A percentile compares a stretch with the other conserved stretches of the same genome.
Evolutionary conservation across 2,797 vertebrate genomes (phyloP).

Genomic region (Alca torda): DNA sequence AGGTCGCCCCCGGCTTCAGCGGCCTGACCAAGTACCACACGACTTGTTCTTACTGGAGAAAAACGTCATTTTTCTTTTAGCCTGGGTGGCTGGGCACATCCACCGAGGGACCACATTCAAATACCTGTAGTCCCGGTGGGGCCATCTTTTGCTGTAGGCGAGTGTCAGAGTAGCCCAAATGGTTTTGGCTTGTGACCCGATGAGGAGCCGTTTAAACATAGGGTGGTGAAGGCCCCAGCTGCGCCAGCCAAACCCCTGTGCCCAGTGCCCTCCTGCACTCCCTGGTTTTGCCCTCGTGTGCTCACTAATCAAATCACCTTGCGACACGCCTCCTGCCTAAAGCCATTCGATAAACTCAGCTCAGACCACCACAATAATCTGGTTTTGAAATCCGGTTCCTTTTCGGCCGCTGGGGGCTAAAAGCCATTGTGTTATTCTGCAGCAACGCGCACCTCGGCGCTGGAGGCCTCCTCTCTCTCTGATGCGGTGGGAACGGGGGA

Average conservation of each 20-base stretch:
- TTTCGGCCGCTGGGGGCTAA: neutral
- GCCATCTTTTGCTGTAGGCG: neutral
- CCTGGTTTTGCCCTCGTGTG: rapidly evolving
- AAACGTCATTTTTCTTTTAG: neutral
- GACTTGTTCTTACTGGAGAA: neutral
- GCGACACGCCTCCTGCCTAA: neutral
- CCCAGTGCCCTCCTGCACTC: neutral
- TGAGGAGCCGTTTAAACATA: neutral
- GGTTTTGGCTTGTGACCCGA: neutral
- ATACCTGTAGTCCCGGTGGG: neutral
- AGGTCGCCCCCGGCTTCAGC: neutral
- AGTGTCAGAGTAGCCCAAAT: neutral
- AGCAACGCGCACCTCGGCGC: rapidly evolving
- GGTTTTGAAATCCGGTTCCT: neutral
- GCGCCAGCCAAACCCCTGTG: neutral
- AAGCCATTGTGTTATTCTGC: neutral
- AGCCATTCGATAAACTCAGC: neutral
- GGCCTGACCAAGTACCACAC: neutral
- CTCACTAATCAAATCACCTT: neutral
- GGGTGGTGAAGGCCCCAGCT: neutral
- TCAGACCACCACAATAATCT: neutral
- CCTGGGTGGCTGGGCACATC: neutral
- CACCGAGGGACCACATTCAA: neutral
- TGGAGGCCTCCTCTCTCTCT: neutral
- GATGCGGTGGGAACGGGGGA: neutral